Evolutionary conservation across 2,797 vertebrate species (phyloP).

Genomic region (Leucoraja ocellata): DNA sequence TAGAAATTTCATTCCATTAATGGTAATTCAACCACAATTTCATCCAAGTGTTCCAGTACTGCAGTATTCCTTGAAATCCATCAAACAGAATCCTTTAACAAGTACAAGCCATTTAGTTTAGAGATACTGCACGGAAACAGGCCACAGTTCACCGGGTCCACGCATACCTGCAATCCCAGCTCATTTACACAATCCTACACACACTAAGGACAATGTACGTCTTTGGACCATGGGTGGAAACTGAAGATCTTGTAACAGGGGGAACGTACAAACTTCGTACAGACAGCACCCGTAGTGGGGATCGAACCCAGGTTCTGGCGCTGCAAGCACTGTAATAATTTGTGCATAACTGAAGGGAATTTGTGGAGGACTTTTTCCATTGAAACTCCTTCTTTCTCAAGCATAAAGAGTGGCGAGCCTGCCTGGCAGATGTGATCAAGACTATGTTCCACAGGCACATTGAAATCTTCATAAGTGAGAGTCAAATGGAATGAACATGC

Average conservation of each 20-base stretch:
- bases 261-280: too few relatives aligned
- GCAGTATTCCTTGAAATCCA: neutral
- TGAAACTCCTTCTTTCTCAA: constrained; percentile 44
- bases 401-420: constrained; percentile 57
- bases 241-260: too few relatives aligned
- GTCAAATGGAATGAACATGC: constrained; percentile 59
- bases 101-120: constrained; percentile 41
- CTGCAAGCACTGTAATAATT: too few relatives aligned
- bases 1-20: neutral
- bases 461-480: constrained; percentile 55
- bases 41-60: neutral
- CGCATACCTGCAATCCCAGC: too few relatives aligned
- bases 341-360: constrained; percentile 48
- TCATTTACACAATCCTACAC: too few relatives aligned
- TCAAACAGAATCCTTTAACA: constrained; percentile 46
- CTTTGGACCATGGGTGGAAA: too few relatives aligned
- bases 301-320: too few relatives aligned
- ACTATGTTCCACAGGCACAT: constrained; percentile 59
- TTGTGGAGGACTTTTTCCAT: constrained; percentile 45
- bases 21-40: neutral
- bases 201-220: too few relatives aligned
- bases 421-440: constrained; percentile 52
- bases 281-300: too few relatives aligned
- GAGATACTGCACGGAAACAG: too few relatives aligned
- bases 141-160: too few relatives aligned